Evolutionary conservation across 1,140 invertebrate genomes (phyloP).

Genomic region (Cydia splendana): DNA sequence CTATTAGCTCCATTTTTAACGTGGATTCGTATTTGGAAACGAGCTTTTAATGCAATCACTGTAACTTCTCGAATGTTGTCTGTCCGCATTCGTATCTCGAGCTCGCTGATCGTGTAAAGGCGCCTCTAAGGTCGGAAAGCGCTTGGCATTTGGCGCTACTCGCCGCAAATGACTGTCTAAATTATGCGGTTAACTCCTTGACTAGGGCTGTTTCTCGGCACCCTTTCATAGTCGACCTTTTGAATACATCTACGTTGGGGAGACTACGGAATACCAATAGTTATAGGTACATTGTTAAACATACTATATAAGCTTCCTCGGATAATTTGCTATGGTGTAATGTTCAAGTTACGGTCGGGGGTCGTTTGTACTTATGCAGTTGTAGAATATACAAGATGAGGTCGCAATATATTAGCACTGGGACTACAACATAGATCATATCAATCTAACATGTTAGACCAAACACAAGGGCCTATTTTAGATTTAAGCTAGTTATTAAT

Average conservation of each 20-base stretch:
- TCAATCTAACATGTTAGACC: too few relatives aligned
- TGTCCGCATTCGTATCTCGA: neutral
- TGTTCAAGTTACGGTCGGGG: neutral
- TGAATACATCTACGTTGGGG: constrained; percentile 26
- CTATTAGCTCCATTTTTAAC: neutral
- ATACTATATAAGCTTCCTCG: constrained; percentile 17
- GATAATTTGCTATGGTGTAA: constrained; percentile 14
- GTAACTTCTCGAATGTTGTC: neutral
- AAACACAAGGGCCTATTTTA: too few relatives aligned
- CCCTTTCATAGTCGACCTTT: constrained; percentile 53
- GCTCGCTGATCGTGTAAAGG: constrained; percentile 30
- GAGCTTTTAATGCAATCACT: neutral
- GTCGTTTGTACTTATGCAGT: neutral
- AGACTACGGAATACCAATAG: constrained; percentile 14
- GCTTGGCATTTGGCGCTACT: constrained; percentile 51
- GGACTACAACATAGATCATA: too few relatives aligned
- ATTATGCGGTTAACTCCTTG: constrained; percentile 57
- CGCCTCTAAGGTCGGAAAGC: constrained; percentile 36
- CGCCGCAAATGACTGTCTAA: constrained; percentile 54
- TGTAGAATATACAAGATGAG: neutral
- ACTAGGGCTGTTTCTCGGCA: constrained; percentile 43
- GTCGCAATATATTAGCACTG: neutral
- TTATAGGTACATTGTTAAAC: constrained; percentile 31
- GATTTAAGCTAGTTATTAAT: too few relatives aligned
- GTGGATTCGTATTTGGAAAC: neutral